Evolutionary conservation across 2,113 vertebrate genomes (phyloP).

Genomic region (Ageneiosus marmoratus): DNA sequence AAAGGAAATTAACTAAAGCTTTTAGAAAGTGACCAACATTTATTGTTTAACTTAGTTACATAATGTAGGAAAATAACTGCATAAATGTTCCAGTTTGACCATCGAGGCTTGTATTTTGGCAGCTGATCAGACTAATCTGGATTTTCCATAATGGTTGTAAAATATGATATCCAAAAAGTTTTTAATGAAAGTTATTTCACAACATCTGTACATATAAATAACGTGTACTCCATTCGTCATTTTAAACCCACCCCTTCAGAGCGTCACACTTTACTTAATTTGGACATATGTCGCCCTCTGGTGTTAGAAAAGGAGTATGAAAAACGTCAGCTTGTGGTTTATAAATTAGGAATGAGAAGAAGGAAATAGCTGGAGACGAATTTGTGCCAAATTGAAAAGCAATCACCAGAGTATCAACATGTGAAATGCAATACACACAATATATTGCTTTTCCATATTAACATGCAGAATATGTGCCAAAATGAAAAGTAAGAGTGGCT

Average conservation of each 20-base stretch:
- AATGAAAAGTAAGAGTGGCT: too few relatives aligned
- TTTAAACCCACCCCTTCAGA: not conserved
- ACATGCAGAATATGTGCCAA: too few relatives aligned
- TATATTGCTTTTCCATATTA: too few relatives aligned
- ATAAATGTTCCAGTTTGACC: not conserved
- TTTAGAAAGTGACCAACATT: not conserved
- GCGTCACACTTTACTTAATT: not conserved
- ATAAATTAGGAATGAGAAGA: not conserved
- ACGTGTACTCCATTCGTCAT: not conserved
- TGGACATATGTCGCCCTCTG: slow-evolving; percentile 37
- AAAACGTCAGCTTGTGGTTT: not conserved
- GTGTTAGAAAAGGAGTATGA: not conserved
- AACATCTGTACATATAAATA: not conserved
- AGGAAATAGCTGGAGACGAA: too few relatives aligned
- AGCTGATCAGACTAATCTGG: not conserved
- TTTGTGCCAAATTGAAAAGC: too few relatives aligned
- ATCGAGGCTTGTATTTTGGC: not conserved
- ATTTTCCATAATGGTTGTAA: not conserved
- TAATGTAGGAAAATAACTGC: not conserved
- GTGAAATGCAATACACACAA: too few relatives aligned
- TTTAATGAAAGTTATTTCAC: not conserved
- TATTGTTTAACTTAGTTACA: not conserved
- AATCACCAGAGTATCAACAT: too few relatives aligned
- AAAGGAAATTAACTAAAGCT: not conserved
- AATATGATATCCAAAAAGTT: not conserved